Evolutionary conservation across 30 jellyfish, hydroid and myxozoan genomes (phyloP), one percentile per base, ranked within the genome.

Genomic region (Morbakka virulenta): DNA sequence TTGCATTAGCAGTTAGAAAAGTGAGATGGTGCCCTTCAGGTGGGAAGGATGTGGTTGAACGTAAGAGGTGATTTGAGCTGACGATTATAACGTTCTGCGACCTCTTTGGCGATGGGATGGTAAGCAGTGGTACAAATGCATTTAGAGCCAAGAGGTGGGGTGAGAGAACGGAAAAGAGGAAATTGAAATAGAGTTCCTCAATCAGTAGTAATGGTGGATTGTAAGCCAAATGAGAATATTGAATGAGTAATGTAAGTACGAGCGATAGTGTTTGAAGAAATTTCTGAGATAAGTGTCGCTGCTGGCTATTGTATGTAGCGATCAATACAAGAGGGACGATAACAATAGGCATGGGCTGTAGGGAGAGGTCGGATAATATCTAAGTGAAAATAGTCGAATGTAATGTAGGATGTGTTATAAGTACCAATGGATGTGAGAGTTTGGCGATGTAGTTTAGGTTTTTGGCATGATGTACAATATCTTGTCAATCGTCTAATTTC

Each of bases 51-150:
- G 64, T 2, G 69, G 35, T 1, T 11, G 32, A 29, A 89, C 14
- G 33, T 21, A 2, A 72, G 1, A 9, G 73, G 9, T 0, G 83
- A 51, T 30, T 71, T 82, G 0, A 82, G 53, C 21, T 24, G 23
- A 26, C 85, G 91, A 29, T 48, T 88, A 27, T 35, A 50, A 1
- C 92, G 36, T 50, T 80, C 90, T 2, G 64, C 75, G 82, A 72
- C 28, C 25, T 89, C 94, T 30, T 82, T 82, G 62, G 92, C 72
- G 22, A 50, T 50, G 25, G 89, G 94, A n/a, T 82, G 94, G 33
- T 82, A 82, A 2, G 88, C 48, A 1, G 88, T 82, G 23, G 89
- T 82, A 28, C 75, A 50, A 50, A 65, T 50, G 35, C 35, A 64
- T 47, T 66, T 50, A 22, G 31, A 1, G 1, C 85, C 34, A 82